Evolutionary conservation across 2,888 invertebrate genomes (phyloP), one percentile per base, ranked within the genome.

Genomic region (Folsomia candida): DNA sequence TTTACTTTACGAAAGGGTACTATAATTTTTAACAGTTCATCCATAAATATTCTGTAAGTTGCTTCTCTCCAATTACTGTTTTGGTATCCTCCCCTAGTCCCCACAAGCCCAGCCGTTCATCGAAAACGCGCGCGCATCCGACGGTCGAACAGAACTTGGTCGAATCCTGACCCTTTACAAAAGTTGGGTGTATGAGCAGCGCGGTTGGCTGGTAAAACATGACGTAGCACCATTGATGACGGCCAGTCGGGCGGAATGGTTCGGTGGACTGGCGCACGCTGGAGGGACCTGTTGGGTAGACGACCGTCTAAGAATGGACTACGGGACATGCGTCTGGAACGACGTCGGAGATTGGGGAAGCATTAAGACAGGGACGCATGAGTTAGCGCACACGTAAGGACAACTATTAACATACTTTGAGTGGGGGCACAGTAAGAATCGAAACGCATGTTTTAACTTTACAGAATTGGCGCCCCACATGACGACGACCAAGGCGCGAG

Each of bases 401-500:
- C 25, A n/a, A n/a, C n/a, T n/a, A n/a, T n/a, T n/a, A n/a, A n/a
- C n/a, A n/a, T n/a, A n/a, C n/a, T n/a, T n/a, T n/a, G n/a, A n/a
- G n/a, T n/a, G n/a, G n/a, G n/a, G n/a, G n/a, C n/a, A n/a, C n/a
- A n/a, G n/a, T n/a, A n/a, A n/a, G n/a, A n/a, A n/a, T n/a, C n/a
- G n/a, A n/a, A n/a, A n/a, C n/a, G n/a, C n/a, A n/a, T n/a, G n/a
- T n/a, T n/a, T n/a, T n/a, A n/a, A n/a, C n/a, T n/a, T n/a, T n/a
- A n/a, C n/a, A n/a, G n/a, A n/a, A n/a, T n/a, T n/a, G 76, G 76
- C 14, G 74, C 74, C 3, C 72, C 72, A 9, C 74, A 76, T 47
- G 76, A 76, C 27, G 75, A 75, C 27, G 71, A 71, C 18, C 54
- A 59, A 1, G 63, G 71, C 20, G 67, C 58, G 24, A 71, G 71